phyloP scores from a whole-genome alignment of 2,888 invertebrate genomes.

The Timandra comae region DNA sequence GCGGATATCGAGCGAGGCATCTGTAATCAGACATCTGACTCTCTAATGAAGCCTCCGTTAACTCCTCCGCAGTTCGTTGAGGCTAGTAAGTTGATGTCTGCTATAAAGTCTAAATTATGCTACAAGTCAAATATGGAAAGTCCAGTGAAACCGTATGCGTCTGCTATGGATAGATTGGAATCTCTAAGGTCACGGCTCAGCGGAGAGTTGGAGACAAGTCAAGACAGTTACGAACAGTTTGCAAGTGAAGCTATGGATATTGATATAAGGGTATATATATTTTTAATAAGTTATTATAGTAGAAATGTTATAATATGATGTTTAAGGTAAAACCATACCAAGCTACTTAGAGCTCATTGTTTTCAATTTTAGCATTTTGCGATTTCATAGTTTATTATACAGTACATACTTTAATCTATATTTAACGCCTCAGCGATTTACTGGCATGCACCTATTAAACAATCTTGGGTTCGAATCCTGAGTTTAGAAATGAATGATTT shows the following conservation, averaged over 20 bases:
- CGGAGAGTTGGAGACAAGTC: constrained; percentile 34
- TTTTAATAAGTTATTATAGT: constrained; percentile 2
- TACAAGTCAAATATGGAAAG: constrained; percentile 43
- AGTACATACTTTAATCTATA: too few species aligned
- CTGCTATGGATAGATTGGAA: constrained; percentile 52
- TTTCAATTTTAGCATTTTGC: too few species aligned
- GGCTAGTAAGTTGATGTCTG: constrained; percentile 62
- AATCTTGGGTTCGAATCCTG: too few species aligned
- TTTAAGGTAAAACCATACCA: too few species aligned
- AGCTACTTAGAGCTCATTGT: too few species aligned
- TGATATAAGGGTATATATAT: constrained; percentile 44
- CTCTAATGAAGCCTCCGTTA: constrained; percentile 59
- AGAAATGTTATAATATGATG: too few species aligned
- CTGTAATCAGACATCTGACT: constrained; percentile 57
- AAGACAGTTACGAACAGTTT: constrained; percentile 21
- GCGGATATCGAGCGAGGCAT: constrained; percentile 67
- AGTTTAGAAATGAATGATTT: too few species aligned
- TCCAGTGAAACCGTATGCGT: constrained; percentile 23
- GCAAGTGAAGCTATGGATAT: constrained; percentile 55
- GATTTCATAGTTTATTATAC: too few species aligned
- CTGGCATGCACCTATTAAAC: too few species aligned
- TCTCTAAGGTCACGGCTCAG: constrained; percentile 37
- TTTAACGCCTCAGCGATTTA: too few species aligned
- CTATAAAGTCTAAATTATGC: constrained; percentile 61
- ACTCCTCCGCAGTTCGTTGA: constrained; percentile 69